Base-by-base conservation (phyloP, 2,888 invertebrate genomes). In the Drosophila dives region DNA sequence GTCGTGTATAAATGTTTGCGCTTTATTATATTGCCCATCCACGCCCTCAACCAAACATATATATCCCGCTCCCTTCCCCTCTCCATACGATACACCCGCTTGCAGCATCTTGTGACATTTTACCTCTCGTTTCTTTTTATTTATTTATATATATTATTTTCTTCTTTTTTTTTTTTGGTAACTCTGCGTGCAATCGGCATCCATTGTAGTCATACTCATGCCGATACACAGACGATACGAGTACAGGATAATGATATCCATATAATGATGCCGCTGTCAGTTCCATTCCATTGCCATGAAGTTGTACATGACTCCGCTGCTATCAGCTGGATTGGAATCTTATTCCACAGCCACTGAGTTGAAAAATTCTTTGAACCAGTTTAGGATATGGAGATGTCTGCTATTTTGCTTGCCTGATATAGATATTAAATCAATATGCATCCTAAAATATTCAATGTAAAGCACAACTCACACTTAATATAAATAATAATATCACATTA, bases 181-280 rank as follows among this genome's bases (percentile, higher is more conserved):
- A 53, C 72, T 63, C 65, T 58, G 53, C 54, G 55, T 78, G 72
- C 69, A 68, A 64, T 65, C 64, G 77, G 67, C 70, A 64, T 64
- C 77, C 82, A 77, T 79, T 80, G 76, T 80, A 75, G 67, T 51
- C 56, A 53, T 49, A 66, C 60, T 75, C 66, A 70, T 69, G 73
- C 71, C 74, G 72, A 85, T 83, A 90, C 89, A 89, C 77, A 75
- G 77, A 75, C 80, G 83, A 90, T 91, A 83, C 75, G 64, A 79
- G 71, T 86, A 88, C 81, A 80, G 83, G 83, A 90, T 91, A 89
- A 91, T 91, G 90, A 88, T 86, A 86, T 89, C 85, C 83, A 84
- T 88, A 91, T 91, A 91, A 90, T 92, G 91, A 92, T 92, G 90
- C 86, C 83, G 72, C 92, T 92, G 92, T 90, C 91, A 92, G 77